A percentile compares a stretch with the other conserved stretches of the same genome.
Evolutionary conservation across 2,888 invertebrate genomes (phyloP).

Genomic region (Apoda limacodes): DNA sequence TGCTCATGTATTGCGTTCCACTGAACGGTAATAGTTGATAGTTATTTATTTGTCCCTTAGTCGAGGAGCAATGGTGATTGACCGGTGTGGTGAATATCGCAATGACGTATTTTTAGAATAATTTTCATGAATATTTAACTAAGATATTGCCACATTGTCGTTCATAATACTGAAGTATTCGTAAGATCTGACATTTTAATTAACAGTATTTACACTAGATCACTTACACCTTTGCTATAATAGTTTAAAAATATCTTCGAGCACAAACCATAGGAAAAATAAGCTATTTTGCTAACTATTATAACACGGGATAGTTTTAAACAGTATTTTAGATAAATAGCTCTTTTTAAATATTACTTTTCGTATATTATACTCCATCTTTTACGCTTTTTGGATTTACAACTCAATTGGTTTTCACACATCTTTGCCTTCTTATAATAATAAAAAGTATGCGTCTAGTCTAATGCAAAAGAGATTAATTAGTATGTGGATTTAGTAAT

Average conservation of each 20-base stretch:
- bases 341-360: too few relatives aligned
- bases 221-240: too few relatives aligned
- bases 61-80: constrained; percentile 26
- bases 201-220: constrained; percentile 28
- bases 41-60: constrained; percentile 54
- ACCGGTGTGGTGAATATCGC: constrained; percentile 38
- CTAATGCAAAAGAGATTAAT: constrained; percentile 64
- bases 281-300: too few relatives aligned
- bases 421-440: constrained; percentile 63
- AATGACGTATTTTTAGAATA: constrained; percentile 46
- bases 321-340: constrained; percentile 61
- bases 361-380: too few relatives aligned
- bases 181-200: constrained; percentile 53
- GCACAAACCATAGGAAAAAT: too few relatives aligned
- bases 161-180: constrained; percentile 34
- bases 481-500: constrained; percentile 53
- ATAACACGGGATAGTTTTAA: too few relatives aligned
- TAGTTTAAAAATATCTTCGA: too few relatives aligned
- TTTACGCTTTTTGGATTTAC: constrained; percentile 29
- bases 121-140: constrained; percentile 36
- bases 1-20: constrained; percentile 59
- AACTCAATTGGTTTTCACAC: constrained; percentile 58
- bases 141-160: constrained; percentile 36
- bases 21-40: constrained; percentile 55
- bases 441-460: constrained; percentile 60